Evolutionary conservation across 2,113 vertebrate species (phyloP).

Genomic region (Clarias gariepinus): DNA sequence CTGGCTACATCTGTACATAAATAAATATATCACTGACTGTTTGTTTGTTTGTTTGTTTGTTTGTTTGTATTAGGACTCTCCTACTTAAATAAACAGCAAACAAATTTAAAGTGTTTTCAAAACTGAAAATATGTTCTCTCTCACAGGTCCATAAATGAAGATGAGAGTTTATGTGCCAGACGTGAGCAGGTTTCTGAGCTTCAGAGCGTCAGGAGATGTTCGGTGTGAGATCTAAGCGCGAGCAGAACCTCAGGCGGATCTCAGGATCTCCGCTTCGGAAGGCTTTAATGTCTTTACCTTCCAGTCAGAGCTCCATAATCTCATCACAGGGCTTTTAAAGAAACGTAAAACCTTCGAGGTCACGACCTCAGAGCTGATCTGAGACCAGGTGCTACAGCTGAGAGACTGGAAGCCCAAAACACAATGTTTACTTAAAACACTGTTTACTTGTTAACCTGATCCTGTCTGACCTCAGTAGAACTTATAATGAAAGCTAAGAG

Average conservation of each 20-base stretch:
- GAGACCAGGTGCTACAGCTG: neutral
- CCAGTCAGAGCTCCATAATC: neutral
- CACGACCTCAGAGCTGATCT: neutral
- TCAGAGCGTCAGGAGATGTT: neutral
- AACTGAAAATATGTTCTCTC: neutral
- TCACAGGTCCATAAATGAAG: neutral
- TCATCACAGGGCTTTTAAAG: constrained; percentile 15
- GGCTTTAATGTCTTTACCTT: neutral
- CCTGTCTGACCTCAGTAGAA: neutral
- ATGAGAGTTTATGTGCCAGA: neutral
- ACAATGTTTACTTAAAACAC: neutral
- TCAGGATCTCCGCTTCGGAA: neutral
- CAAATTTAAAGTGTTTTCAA: neutral
- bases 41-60: no score
- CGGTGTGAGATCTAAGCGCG: neutral
- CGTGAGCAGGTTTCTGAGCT: neutral
- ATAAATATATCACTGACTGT: neutral
- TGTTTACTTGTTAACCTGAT: neutral
- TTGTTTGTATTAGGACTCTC: neutral
- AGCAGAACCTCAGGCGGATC: neutral
- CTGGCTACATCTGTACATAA: neutral
- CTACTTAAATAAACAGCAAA: neutral
- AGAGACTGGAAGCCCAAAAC: neutral
- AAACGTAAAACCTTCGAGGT: neutral
- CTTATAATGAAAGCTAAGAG: neutral